Base-by-base conservation (phyloP, 2,888 invertebrate species). In the Pecten maximus region DNA sequence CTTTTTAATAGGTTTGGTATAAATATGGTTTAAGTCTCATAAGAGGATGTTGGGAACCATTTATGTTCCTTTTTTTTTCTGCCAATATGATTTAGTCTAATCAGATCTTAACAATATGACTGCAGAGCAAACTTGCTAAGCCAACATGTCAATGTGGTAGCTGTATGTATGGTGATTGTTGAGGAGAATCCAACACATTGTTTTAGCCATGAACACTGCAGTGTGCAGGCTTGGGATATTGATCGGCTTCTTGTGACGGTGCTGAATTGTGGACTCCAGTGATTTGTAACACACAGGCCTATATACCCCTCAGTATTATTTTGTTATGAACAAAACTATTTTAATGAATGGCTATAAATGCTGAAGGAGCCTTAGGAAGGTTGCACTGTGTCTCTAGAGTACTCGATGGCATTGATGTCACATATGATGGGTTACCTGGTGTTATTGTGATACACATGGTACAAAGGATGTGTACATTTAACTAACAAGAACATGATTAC, bases 151-250 rank as follows among this genome's bases (percentile, higher is more conserved):
- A 28, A 28, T 28, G 74, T 28, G 1, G 28, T 35, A 74, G 74
- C 35, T 28, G 74, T 74, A 74, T 74, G 74, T 74, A 74, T 35
- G 74, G 74, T 12, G 74, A 74, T 54, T n/a, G 54, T 54, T 54
- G 54, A 19, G 54, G 54, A 54, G 54, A 54, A 19, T 54, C 54
- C 54, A 15, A 74, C 74, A 74, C 74, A 74, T 74, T 74, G 74
- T 28, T 74, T 74, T 74, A 74, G 74, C 74, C 74, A 54, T n/a
- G 54, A 54, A 54, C 54, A 54, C 54, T 74, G 74, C 74, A 74
- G 74, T 74, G 74, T 74, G 74, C 74, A 74, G 23, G 74, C 74
- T 35, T 35, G 28, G 74, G 74, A 35, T 74, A 74, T 74, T 74
- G 74, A 74, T 74, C 54, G 19, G 54, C 23, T 54, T 74, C 74